phyloP scores from a whole-genome alignment of 2,888 invertebrate species.

The Amorpha juglandis region DNA sequence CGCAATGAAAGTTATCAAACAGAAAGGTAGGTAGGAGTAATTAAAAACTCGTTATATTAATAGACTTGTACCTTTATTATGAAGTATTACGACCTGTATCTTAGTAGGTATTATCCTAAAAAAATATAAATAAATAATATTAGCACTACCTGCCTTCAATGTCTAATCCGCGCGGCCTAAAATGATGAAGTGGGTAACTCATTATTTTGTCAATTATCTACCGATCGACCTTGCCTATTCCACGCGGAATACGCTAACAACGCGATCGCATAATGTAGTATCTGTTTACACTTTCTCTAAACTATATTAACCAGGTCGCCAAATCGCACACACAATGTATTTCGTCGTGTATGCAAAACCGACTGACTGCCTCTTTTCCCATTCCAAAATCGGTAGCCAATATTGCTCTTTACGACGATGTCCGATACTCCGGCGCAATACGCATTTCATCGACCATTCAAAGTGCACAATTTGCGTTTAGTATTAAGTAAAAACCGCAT shows the following conservation, averaged over 20 bases:
- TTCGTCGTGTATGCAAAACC: slow-evolving; percentile 36
- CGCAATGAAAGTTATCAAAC: too few relatives aligned
- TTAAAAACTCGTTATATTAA: too few relatives aligned
- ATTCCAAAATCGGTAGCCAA: slow-evolving; percentile 40
- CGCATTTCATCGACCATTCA: slow-evolving; percentile 54
- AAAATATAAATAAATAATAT: background rate
- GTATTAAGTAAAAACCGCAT: slow-evolving; percentile 50
- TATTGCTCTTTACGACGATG: slow-evolving; percentile 33
- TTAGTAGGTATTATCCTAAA: background rate
- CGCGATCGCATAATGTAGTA: slow-evolving; percentile 44
- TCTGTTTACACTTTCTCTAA: slow-evolving; percentile 57
- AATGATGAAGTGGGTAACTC: slow-evolving; percentile 11
- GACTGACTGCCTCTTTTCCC: slow-evolving; percentile 40
- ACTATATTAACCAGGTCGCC: slow-evolving; percentile 49
- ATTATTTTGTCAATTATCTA: slow-evolving; percentile 26
- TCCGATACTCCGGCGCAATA: slow-evolving; percentile 44
- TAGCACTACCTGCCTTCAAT: background rate
- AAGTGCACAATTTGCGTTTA: slow-evolving; percentile 41
- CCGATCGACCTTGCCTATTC: slow-evolving; percentile 44
- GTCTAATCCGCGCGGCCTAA: background rate
- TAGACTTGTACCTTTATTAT: too few relatives aligned
- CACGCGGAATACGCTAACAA: slow-evolving; percentile 37
- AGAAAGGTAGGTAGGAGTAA: too few relatives aligned
- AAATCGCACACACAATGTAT: slow-evolving; percentile 56
- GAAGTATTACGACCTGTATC: too few relatives aligned